Evolutionary conservation across 2,113 vertebrate species (phyloP), one percentile per base, ranked within the genome.

Genomic region (Chaetorhynchus papuensis): DNA sequence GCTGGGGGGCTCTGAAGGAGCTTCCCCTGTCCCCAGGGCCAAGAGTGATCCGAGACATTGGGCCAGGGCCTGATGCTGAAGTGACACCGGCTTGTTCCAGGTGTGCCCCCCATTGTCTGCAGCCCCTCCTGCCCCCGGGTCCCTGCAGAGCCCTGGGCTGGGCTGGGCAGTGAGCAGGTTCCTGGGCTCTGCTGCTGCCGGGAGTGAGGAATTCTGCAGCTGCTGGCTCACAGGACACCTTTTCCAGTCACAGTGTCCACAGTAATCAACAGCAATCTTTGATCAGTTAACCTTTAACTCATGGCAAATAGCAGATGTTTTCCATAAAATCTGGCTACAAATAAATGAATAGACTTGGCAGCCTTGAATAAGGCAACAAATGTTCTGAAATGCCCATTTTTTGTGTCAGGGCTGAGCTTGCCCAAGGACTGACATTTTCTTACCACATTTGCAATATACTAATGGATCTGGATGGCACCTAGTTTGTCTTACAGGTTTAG

Each of bases 31-130:
- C 37, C 83, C 37, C n/a, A 5, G 0, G 9, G 57, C 14, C n/a
- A 28, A 19, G 23, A 59, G 30, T 0, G 7, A 79, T 22, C 39
- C 1, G 18, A 31, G 75, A 53, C 0, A 0, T 24, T 1, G 0
- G 22, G 37, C 3, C 13, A 28, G 41, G 56, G 35, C 11, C 26
- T 53, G 57, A n/a, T 0, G 2, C 54, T 54, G 65, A 19, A 65
- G 37, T 35, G 52, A 2, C 44, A 21, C 2, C 1, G 1, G 18
- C 27, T 37, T 11, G 7, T 54, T 61, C 65, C 56, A 64, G 39
- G 21, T 20, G 27, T 26, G 35, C 31, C 10, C 22, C 28, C 7
- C 0, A 15, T 33, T 56, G 39, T 87, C 30, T 52, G 41, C 61
- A 82, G 13, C 47, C 16, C 22, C 31, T 54, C 20, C 27, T 60